Base-by-base conservation (phyloP, 2,888 invertebrate genomes). In the Sericinus montela region DNA sequence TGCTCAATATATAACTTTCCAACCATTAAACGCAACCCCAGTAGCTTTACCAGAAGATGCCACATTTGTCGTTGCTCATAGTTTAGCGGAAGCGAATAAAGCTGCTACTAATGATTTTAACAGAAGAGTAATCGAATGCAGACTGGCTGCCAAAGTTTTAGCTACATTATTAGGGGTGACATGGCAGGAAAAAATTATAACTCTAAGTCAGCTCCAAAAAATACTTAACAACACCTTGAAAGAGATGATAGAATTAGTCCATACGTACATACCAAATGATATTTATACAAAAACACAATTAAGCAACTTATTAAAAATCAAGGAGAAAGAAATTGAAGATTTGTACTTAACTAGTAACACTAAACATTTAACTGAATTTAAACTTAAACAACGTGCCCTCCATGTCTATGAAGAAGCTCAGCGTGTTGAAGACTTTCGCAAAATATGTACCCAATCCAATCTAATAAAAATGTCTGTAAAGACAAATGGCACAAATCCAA, bases 31-130 rank as follows among this genome's bases (percentile, higher is more conserved):
- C 53, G 93, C 94, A 4, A 90, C 90, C 28, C 92, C 95, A 52
- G 93, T 99, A n/a, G 84, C 82, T 3, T 80, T 99, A 46, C 99
- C 99, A 0, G 75, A 90, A 52, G 93, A 93, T 53, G 95, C 95
- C 10, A 93, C 93, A 28, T 99, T 99, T 82, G 97, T 99, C 1
- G 95, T 99, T 48, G 96, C 97, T 32, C 97, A 99, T 77, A 97
- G 97, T 72, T 82, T 96, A 55, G 93, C 93, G 0, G 94, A 94
- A 75, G 93, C 95, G 57, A 98, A 99, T 80, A 99, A 99, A 89
- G 99, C 98, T 8, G 96, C 98, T 10, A 95, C 96, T 0, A 91
- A 92, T 30, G 94, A 97, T 78, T 99, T 92, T 77, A 99, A 99
- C 80, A 93, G 94, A 57, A 90, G 99, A 45, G 99, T 99, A 0